Evolutionary conservation across 2,113 vertebrate species (phyloP), one percentile per base, ranked within the genome.

Genomic region (Litocranius walleri): DNA sequence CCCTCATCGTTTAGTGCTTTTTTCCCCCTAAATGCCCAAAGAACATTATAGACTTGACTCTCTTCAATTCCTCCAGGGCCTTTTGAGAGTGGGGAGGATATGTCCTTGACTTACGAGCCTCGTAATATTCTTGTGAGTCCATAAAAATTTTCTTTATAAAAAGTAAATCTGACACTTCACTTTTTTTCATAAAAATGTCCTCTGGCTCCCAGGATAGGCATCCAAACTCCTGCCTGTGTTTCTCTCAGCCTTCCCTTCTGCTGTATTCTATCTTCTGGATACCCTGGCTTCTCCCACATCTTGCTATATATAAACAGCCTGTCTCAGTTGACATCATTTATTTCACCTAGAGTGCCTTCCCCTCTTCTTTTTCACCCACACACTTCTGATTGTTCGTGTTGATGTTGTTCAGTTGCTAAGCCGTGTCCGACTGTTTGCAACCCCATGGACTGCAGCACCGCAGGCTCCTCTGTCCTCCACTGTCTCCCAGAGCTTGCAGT

Each of bases 51-150:
- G 64, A 43, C 36, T 83, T 83, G 43, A 54, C 80, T 84, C 54
- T 92, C n/a, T 82, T 89, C 25, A 15, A 14, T 30, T 90, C 56
- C 54, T 19, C 61, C 5, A 2, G 77, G 77, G 27, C 21, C 78
- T 74, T 89, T 13, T 3, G 27, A 25, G 16, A 61, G 10, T 43
- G 29, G n/a, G 25, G 61, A 87, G 33, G 17, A 6, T 56, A 52
- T 62, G 92, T 82, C 59, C 27, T 82, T 64, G 81, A n/a, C 57
- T 81, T 74, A 45, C 8, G 61, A 50, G 87, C 21, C 91, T 96
- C 59, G 5, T 77, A 52, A 62, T 81, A 62, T n/a, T 48, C n/a
- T 81, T 45, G 30, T 84, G 92, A 45, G 48, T 54, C 36, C 43
- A 14, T 90, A 90, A 57, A 93, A 36, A 23, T 85, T 45, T 83